Evolutionary conservation across 1,140 invertebrate species (phyloP).

Genomic region (Trissolcus basalis): DNA sequence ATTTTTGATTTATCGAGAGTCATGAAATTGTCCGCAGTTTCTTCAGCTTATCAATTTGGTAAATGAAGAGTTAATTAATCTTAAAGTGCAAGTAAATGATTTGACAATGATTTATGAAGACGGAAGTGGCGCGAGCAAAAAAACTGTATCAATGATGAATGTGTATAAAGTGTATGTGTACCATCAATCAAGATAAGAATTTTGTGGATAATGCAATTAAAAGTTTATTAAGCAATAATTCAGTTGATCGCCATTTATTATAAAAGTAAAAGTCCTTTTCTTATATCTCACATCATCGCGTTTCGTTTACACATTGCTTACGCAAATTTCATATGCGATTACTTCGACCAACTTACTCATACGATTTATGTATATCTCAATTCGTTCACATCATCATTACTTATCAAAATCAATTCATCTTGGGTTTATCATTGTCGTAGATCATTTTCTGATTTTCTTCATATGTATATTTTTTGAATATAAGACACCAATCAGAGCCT

Average conservation of each 20-base stretch:
- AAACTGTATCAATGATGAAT: constrained; percentile 1
- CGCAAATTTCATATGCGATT: too few relatives aligned
- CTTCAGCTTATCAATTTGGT: background rate
- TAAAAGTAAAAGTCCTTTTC: background rate
- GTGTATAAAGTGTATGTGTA: background rate
- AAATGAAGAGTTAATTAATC: constrained; percentile 12
- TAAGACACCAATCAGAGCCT: too few relatives aligned
- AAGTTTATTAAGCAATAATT: constrained; percentile 2
- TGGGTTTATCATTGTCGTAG: too few relatives aligned
- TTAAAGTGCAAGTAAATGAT: background rate
- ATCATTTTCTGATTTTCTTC: too few relatives aligned
- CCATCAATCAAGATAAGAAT: constrained; percentile 12
- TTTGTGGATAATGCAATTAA: constrained; percentile 3
- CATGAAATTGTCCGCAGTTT: background rate
- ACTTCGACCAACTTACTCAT: too few relatives aligned
- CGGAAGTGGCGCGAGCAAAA: constrained; percentile 3
- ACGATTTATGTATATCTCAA: too few relatives aligned
- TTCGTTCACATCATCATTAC: too few relatives aligned
- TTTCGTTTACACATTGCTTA: too few relatives aligned
- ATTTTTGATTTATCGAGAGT: constrained; percentile 3
- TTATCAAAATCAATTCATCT: too few relatives aligned
- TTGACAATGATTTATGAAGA: constrained; percentile 9
- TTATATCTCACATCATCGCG: background rate
- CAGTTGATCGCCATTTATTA: background rate
- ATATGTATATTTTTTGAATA: too few relatives aligned